phyloP scores from a whole-genome alignment of 1,140 invertebrate species.

The Cotesia chilonis region DNA sequence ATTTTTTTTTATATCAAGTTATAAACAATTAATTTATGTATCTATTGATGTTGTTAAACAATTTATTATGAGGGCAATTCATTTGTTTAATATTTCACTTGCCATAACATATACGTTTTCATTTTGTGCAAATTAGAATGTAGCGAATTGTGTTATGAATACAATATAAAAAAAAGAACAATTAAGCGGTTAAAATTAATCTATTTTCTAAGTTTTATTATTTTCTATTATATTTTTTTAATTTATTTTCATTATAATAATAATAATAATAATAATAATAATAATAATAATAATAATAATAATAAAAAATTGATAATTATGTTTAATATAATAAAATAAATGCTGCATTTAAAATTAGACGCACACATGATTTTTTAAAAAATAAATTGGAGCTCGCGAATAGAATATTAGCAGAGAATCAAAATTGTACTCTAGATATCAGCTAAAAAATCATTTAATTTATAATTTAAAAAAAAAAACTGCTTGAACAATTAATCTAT shows the following conservation, averaged over 20 bases:
- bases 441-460: background rate
- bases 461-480: no score
- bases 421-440: background rate
- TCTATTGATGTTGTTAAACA: conserved; percentile 24
- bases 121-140: background rate
- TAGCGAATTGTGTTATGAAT: conserved; percentile 3
- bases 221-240: no score
- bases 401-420: conserved; percentile 3
- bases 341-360: background rate
- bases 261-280: no score
- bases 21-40: conserved; percentile 25
- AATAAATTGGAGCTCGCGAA: background rate
- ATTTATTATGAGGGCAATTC: conserved; percentile 20
- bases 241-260: no score
- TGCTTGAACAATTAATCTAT: background rate
- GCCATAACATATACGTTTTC: background rate
- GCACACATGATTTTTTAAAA: background rate
- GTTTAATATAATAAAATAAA: no score
- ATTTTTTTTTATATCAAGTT: background rate
- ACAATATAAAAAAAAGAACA: background rate
- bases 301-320: no score
- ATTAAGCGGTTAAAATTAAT: background rate
- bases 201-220: background rate
- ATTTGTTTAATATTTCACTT: conserved; percentile 36
- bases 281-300: no score